phyloP scores from a whole-genome alignment of 2,113 vertebrate species.

The Crotalus horridus region DNA sequence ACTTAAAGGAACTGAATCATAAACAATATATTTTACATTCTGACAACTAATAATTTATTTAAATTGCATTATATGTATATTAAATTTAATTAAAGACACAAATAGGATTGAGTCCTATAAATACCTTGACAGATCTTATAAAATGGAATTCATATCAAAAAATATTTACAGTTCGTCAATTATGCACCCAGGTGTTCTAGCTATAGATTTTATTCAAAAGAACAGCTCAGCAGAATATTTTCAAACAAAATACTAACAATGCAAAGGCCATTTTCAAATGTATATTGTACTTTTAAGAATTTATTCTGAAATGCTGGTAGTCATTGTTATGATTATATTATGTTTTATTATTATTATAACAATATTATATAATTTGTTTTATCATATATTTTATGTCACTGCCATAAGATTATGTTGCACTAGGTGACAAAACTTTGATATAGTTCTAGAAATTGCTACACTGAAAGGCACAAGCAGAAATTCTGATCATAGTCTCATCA shows the following conservation, averaged over 20 bases:
- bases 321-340: conserved; percentile 32
- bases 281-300: conserved; percentile 44
- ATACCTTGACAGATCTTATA: conserved; percentile 72
- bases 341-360: conserved; percentile 31
- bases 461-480: neutral
- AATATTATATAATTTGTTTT: fast-evolving
- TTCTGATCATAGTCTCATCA: neutral
- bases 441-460: neutral
- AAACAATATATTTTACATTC: conserved; percentile 77
- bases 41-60: conserved; percentile 82
- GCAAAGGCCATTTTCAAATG: conserved; percentile 29
- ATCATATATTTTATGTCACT: neutral
- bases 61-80: conserved; percentile 75
- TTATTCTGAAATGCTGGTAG: neutral
- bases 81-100: conserved; percentile 77
- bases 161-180: conserved; percentile 68
- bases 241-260: conserved; percentile 8
- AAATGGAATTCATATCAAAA: conserved; percentile 61
- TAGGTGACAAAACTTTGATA: neutral
- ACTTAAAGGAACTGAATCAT: conserved; percentile 77
- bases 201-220: conserved; percentile 46
- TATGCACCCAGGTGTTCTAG: conserved; percentile 50
- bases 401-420: neutral
- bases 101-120: conserved; percentile 72
- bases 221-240: conserved; percentile 28